Percentiles rank a stretch among this genome's conserved stretches.
phyloP scores from a whole-genome alignment of 1,140 invertebrate genomes.

The Acromyrmex echinatior region DNA sequence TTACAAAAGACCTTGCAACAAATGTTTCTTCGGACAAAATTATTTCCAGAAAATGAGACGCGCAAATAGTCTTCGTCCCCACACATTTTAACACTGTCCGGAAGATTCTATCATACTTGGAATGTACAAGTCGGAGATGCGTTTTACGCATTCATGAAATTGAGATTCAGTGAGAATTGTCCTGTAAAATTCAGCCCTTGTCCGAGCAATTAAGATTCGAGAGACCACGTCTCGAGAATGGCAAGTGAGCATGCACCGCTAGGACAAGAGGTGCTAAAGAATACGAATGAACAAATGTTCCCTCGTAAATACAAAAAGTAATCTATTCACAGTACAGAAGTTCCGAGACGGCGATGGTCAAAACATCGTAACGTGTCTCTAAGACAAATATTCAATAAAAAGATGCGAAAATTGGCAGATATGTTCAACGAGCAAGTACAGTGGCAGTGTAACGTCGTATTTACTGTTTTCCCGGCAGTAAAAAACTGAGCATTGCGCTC shows the following conservation, averaged over 20 bases:
- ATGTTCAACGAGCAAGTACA: constrained; percentile 33
- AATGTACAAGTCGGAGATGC: not conserved
- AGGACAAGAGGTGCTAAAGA: not conserved
- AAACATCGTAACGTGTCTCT: not conserved
- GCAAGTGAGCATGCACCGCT: not conserved
- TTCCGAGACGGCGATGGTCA: not conserved
- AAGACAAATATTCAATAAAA: not conserved
- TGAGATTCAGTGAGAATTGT: not conserved
- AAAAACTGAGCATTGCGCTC: constrained; percentile 22
- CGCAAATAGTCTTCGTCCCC: constrained; percentile 1
- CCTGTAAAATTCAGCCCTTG: not conserved
- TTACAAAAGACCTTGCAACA: not conserved
- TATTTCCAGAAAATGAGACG: not conserved
- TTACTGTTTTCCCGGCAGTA: constrained; percentile 2
- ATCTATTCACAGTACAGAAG: not conserved
- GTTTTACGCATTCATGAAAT: not conserved
- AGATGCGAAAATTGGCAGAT: constrained; percentile 10
- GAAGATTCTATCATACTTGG: not conserved
- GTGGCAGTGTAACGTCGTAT: constrained; percentile 35
- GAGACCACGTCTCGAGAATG: not conserved
- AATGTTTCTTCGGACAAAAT: not conserved
- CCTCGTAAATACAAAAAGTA: not conserved
- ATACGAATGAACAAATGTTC: not conserved
- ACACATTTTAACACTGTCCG: not conserved
- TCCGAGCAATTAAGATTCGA: not conserved